Evolutionary conservation across 92 coral and sea anemone species (phyloP), one percentile per base, ranked within the genome.

Genomic region (Zoanthus solanderi): DNA sequence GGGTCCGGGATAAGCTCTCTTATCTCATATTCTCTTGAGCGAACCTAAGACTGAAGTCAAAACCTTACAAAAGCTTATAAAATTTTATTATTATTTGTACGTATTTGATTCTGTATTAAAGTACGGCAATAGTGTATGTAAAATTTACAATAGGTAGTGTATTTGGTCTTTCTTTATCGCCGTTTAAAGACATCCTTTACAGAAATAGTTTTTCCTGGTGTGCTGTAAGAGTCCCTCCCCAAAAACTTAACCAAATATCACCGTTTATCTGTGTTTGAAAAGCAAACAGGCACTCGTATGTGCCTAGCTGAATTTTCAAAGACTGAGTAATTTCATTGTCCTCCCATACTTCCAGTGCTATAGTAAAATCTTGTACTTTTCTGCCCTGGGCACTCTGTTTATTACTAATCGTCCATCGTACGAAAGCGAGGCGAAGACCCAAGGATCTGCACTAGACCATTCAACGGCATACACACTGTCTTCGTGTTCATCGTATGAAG

Each of bases 401-500:
- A 97, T 97, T 1, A 97, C 99, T 73, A 97, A 87, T 89, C 99
- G 91, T 56, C 99, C 99, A 81, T 97, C 99, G 78, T 97, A 97
- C 8, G 99, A 97, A 75, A 97, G 96, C 78, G 99, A 97, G 77
- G 97, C 99, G 78, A 97, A 97, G 63, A 97, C 97, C 99, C 99
- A 97, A 11, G 99, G 99, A 90, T 97, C 99, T 84, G 99, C 99
- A 78, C 97, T 92, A 14, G 99, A 97, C 99, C 99, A 97, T 87
- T 97, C 99, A n/a, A 96, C 98, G 28, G 99, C 98, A 90, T 97
- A 97, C 69, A 97, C 99, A 71, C 99, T 97, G 92, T 97, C 99
- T 74, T 97, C 99, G 88, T 97, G 99, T 90, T 97, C 99, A 78
- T 97, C 99, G 78, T 92, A 97, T 14, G 98, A 92, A 42, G 99